Conservation (phyloP, 1,140 invertebrate genomes). For the Ostrea denselamellosa region DNA sequence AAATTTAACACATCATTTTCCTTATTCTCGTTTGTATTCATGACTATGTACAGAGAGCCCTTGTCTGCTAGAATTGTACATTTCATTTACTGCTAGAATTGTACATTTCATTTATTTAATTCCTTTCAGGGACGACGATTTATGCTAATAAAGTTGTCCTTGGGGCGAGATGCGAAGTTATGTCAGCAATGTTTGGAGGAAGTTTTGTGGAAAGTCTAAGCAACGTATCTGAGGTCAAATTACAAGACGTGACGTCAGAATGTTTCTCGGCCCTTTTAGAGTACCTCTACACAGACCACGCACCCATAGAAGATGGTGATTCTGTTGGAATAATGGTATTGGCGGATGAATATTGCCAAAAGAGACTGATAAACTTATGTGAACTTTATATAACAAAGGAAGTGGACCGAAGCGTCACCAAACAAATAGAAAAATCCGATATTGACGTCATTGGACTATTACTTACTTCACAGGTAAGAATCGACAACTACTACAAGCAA, state of each 20-base stretch:
- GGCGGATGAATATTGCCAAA: constrained; percentile 71
- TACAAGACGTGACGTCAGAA: constrained; percentile 64
- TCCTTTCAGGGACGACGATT: constrained; percentile 64
- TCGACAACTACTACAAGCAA: too few relatives aligned
- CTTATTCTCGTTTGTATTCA: too few relatives aligned
- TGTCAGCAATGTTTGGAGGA: constrained; percentile 75
- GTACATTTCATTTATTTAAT: too few relatives aligned
- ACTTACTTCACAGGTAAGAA: constrained; percentile 68
- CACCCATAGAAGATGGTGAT: constrained; percentile 72
- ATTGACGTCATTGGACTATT: constrained; percentile 76
- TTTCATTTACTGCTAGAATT: too few relatives aligned
- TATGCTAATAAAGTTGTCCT: constrained; percentile 70
- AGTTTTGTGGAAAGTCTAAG: constrained; percentile 65
- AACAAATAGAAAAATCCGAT: constrained; percentile 71
- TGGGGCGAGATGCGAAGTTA: constrained; percentile 67
- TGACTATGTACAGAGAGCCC: too few relatives aligned
- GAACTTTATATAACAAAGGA: constrained; percentile 76
- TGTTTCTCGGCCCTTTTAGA: constrained; percentile 72
- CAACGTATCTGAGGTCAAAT: constrained; percentile 60
- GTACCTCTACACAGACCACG: constrained; percentile 76
- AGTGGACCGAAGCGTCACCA: constrained; percentile 67
- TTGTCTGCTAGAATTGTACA: too few relatives aligned
- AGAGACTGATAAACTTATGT: constrained; percentile 71
- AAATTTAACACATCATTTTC: too few relatives aligned
- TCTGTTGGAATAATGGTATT: constrained; percentile 69